Evolutionary conservation across 2,797 vertebrate species (phyloP).

Genomic region (Brachyrhaphis roseni): DNA sequence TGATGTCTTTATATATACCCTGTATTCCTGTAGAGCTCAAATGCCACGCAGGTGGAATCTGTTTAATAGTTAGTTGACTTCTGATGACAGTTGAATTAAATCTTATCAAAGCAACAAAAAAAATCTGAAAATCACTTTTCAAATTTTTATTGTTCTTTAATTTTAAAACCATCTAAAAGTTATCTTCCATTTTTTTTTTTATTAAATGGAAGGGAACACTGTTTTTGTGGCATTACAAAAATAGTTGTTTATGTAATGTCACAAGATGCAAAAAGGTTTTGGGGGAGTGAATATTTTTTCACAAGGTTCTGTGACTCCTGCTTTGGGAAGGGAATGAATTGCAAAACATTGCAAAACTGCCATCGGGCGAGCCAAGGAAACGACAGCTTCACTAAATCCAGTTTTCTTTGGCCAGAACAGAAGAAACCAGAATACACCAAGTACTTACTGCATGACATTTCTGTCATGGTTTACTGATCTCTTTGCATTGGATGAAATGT

Average conservation of each 20-base stretch:
- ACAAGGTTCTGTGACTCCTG: background rate
- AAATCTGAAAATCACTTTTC: background rate
- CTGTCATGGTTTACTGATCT: slow-evolving; percentile 70
- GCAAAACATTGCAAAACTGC: slow-evolving; percentile 24
- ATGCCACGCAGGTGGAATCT: background rate
- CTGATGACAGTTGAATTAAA: background rate
- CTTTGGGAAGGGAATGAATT: slow-evolving; percentile 44
- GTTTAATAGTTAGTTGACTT: background rate
- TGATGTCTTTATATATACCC: background rate
- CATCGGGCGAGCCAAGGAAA: slow-evolving; percentile 57
- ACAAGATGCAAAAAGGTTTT: background rate
- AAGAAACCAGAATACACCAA: slow-evolving; percentile 58
- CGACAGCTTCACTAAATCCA: slow-evolving; percentile 69
- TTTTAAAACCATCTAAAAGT: background rate
- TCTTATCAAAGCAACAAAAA: background rate
- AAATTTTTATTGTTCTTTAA: background rate
- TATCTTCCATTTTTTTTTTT: background rate
- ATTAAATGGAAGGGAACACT: no score
- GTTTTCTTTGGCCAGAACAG: slow-evolving; percentile 77
- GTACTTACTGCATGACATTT: slow-evolving; percentile 70
- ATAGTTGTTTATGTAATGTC: background rate
- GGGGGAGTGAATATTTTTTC: background rate
- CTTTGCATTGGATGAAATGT: slow-evolving; percentile 73
- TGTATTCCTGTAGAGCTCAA: background rate
- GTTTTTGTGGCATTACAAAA: background rate